Evolutionary conservation across 2,113 vertebrate genomes (phyloP).

Genomic region (Ciconia boyciana): DNA sequence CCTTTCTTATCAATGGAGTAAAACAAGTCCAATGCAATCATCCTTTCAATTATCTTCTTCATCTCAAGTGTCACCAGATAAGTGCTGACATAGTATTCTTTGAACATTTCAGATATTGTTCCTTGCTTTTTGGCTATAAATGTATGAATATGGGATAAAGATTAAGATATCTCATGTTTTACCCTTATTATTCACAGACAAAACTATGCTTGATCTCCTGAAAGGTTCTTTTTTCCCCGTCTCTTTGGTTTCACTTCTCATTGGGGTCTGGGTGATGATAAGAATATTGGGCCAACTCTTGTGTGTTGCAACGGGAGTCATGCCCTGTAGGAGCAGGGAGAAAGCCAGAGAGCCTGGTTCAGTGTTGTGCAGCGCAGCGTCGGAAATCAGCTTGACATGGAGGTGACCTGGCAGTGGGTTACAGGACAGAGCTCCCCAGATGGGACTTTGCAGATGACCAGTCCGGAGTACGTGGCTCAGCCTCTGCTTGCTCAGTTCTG

Average conservation of each 20-base stretch:
- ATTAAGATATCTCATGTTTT: conserved; percentile 48
- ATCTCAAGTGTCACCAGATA: conserved; percentile 66
- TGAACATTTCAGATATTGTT: conserved; percentile 57
- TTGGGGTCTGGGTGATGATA: background rate
- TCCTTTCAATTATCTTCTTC: conserved; percentile 68
- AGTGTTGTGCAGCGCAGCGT: background rate
- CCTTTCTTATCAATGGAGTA: conserved; percentile 63
- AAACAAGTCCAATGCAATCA: conserved; percentile 60
- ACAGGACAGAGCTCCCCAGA: background rate
- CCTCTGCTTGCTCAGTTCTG: background rate
- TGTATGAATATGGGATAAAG: conserved; percentile 43
- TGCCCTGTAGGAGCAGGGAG: background rate
- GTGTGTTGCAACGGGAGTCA: background rate
- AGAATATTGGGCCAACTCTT: background rate
- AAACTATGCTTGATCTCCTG: background rate
- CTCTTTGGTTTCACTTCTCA: background rate
- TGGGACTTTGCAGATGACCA: background rate
- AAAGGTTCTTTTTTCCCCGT: background rate
- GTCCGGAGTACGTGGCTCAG: background rate
- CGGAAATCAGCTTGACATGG: background rate
- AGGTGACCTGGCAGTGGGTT: background rate
- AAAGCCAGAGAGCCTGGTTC: background rate
- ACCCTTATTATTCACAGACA: conserved; percentile 37
- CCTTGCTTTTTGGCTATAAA: conserved; percentile 51
- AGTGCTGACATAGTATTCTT: conserved; percentile 57